phyloP scores from a whole-genome alignment of 1,140 invertebrate species.

The Eriocheir sinensis region DNA sequence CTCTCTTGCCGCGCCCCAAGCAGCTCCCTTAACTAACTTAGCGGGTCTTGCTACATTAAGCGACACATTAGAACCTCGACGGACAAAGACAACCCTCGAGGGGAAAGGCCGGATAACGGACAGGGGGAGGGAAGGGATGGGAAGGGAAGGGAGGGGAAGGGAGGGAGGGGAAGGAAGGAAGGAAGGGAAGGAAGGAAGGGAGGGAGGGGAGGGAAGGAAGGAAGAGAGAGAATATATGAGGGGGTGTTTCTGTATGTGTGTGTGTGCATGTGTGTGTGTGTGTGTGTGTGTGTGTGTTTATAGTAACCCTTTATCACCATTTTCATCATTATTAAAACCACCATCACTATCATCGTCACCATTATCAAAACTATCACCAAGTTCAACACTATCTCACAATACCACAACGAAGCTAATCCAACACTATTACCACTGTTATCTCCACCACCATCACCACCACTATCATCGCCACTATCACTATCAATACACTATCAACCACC shows the following conservation, averaged over 20 bases:
- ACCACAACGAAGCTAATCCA: no score
- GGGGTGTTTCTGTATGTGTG: not conserved
- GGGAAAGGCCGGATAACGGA: not conserved
- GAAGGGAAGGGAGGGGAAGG: not conserved
- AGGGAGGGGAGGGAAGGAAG: not conserved
- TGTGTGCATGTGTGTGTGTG: constrained; percentile 17
- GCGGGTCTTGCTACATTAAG: constrained; percentile 22
- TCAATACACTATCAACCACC: not conserved
- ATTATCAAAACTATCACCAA: no score
- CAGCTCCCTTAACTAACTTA: constrained; percentile 15
- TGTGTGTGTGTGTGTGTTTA: not conserved
- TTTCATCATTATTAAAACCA: no score
- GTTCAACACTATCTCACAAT: not conserved
- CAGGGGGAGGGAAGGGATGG: not conserved
- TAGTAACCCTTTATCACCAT: no score
- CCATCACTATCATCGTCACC: no score
- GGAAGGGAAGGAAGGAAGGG: not conserved
- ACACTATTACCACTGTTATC: not conserved
- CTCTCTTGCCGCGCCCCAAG: not conserved
- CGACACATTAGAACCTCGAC: not conserved
- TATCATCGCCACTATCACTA: not conserved
- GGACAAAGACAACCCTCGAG: not conserved
- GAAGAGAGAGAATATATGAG: not conserved
- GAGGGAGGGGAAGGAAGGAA: not conserved
- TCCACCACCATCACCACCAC: not conserved